Evolutionary conservation across 2,888 invertebrate genomes (phyloP), one percentile per base, ranked within the genome.

Genomic region (Cerastoderma edule): DNA sequence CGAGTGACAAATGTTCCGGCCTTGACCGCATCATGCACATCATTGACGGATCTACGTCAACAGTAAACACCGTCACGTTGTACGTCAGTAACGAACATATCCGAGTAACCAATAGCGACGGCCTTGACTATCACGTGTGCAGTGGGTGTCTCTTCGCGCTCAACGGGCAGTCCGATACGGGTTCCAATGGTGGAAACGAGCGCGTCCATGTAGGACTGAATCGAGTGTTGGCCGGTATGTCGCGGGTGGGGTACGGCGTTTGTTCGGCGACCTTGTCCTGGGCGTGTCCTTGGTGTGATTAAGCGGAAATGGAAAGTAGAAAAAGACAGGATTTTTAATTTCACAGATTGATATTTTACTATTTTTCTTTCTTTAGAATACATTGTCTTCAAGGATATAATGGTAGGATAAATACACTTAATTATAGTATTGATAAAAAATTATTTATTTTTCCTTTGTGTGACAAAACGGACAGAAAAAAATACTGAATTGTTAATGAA

Each of bases 1-100:
- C 72, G 27, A 78, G 72, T n/a, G 83, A 83, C 53, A 67, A 68
- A 1, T 79, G 83, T 46, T 8, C 48, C 6, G 1, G 6, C 1
- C 10, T 64, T 1, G 13, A 22, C 13, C 28, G 32, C 2, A 33
- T 56, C 4, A 6, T 44, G 32, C 57, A 64, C 28, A 46, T 67
- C 19, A 32, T 54, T n/a, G 27, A 56, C 27, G 67, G 53, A 16
- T n/a, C 69, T 0, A 27, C 39, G 0, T 10, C 66, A 13, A 6
- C 39, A 5, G 75, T 64, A 10, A 24, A 54, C 3, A 57, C 27
- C 27, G 60, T 79, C n/a, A 79, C 77, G 27, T n/a, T 83, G 2
- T 79, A 67, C 48, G 53, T 77, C 33, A 75, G 75, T 50, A 83
- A 83, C 46, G 67, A 83, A 19, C 64, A 75, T 53, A 63, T 79